These are phyloP conservation scores for Cerastis rubricosa DNA, from an alignment of 2,888 invertebrate genomes.

Conservation along the genomic window DNA sequence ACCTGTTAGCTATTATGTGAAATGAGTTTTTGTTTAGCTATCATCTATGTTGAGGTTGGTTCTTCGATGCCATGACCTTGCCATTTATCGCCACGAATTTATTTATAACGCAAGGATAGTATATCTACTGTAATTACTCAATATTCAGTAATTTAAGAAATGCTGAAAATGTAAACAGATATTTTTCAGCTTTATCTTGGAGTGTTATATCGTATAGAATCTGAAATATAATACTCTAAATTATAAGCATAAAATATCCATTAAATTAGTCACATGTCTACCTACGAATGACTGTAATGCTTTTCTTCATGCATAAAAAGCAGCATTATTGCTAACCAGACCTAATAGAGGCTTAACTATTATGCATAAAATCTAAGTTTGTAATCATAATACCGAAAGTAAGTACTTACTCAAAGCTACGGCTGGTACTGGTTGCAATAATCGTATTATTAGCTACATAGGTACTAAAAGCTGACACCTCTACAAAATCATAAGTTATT, in stretches of 20 bases:
- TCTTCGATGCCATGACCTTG: constrained; percentile 15
- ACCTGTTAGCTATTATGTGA: constrained; percentile 36
- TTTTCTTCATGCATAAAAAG: background rate
- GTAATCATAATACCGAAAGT: background rate
- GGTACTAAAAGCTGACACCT: background rate
- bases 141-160: background rate
- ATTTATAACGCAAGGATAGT: background rate
- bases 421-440: background rate
- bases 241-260: background rate
- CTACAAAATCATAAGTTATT: background rate
- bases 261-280: background rate
- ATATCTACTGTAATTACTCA: background rate
- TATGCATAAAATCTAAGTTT: background rate
- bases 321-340: background rate
- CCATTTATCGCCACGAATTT: background rate
- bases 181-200: background rate
- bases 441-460: background rate
- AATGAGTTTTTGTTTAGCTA: constrained; percentile 25
- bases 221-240: background rate
- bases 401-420: background rate
- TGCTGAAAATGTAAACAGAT: constrained; percentile 6
- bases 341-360: background rate
- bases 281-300: background rate
- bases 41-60: constrained; percentile 23
- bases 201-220: no score